phyloP scores from a whole-genome alignment of 1,140 invertebrate genomes.

The Parasteatoda tepidariorum region DNA sequence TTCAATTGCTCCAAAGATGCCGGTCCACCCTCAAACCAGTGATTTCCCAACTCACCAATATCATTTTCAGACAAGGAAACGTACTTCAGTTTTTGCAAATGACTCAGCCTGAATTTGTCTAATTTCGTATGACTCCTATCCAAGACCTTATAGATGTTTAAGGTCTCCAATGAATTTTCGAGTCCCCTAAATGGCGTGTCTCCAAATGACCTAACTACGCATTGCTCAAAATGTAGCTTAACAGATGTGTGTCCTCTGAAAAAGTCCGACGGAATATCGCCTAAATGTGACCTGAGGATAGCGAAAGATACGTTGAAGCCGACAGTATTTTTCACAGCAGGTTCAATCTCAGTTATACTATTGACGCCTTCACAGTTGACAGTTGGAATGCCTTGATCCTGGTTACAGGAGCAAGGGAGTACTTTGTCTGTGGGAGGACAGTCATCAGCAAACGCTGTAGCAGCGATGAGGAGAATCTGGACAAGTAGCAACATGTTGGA shows the following conservation, averaged over 20 bases:
- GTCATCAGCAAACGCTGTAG: too few species aligned
- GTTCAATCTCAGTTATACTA: background rate
- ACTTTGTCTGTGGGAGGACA: slow-evolving; percentile 8
- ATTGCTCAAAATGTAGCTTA: slow-evolving; percentile 30
- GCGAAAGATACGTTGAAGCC: slow-evolving; percentile 28
- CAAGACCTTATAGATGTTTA: slow-evolving; percentile 31
- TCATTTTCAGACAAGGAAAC: slow-evolving; percentile 39
- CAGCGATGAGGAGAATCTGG: too few species aligned
- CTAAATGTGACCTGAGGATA: slow-evolving; percentile 7
- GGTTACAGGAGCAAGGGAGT: slow-evolving; percentile 30
- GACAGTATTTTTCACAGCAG: background rate
- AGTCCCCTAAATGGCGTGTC: slow-evolving; percentile 30
- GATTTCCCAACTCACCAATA: slow-evolving; percentile 38
- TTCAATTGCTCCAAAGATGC: slow-evolving; percentile 5
- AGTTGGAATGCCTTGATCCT: slow-evolving; percentile 3
- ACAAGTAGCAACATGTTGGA: too few species aligned
- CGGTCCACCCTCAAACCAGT: slow-evolving; percentile 42
- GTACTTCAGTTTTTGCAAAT: slow-evolving; percentile 17
- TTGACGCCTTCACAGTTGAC: background rate
- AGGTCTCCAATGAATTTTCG: slow-evolving; percentile 19
- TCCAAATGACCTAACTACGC: slow-evolving; percentile 40
- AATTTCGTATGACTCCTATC: slow-evolving; percentile 33
- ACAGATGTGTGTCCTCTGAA: slow-evolving; percentile 24
- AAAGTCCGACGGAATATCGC: slow-evolving; percentile 34
- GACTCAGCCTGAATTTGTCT: slow-evolving; percentile 18